Percentiles rank a stretch among this genome's conserved stretches.
These are phyloP conservation scores for Malacosoma neustria DNA, from an alignment of 2,888 invertebrate species.

Conservation along the genomic window DNA sequence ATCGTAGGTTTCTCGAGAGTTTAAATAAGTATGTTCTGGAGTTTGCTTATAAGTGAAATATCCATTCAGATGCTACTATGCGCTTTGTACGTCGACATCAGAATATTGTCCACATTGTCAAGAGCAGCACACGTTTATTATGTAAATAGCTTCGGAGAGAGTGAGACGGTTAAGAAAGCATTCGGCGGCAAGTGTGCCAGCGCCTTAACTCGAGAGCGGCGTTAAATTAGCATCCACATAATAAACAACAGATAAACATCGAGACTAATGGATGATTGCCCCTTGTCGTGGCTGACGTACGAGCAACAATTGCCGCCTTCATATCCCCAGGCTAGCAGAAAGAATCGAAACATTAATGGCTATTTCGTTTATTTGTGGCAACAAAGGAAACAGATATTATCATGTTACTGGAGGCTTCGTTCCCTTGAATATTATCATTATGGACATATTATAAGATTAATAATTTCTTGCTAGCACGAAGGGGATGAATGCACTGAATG, in stretches of 20 bases:
- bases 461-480: too few relatives aligned
- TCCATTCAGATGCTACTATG: too few relatives aligned
- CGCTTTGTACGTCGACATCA: too few relatives aligned
- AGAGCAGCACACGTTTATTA: too few relatives aligned
- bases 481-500: too few relatives aligned
- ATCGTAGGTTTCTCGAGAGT: too few relatives aligned
- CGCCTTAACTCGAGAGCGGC: conserved; percentile 37
- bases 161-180: too few relatives aligned
- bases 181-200: conserved; percentile 21
- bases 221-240: conserved; percentile 51
- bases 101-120: too few relatives aligned
- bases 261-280: conserved; percentile 63
- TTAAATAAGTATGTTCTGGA: too few relatives aligned
- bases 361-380: background rate
- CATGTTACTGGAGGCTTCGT: background rate
- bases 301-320: conserved; percentile 8
- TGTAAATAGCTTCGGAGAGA: too few relatives aligned
- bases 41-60: too few relatives aligned
- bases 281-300: conserved; percentile 9
- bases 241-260: conserved; percentile 63
- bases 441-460: background rate
- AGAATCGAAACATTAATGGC: background rate
- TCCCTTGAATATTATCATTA: background rate
- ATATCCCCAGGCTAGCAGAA: conserved; percentile 10
- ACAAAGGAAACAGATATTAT: conserved; percentile 1